Base-by-base conservation (phyloP, 1,140 invertebrate species). In the Copidosoma floridanum region DNA sequence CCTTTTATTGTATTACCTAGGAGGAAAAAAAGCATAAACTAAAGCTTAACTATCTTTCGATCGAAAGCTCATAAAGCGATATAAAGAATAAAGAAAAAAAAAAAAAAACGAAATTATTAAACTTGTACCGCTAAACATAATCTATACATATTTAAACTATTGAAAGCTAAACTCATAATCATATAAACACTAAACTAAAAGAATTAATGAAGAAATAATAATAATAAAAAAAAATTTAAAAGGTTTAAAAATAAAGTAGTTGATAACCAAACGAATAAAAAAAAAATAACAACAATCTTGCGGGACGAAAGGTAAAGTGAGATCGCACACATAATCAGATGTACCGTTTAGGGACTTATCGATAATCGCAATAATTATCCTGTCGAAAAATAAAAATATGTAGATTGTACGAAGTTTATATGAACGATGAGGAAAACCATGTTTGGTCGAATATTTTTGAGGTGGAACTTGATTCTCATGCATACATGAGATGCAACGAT, bases 101-200 rank as follows among this genome's bases (percentile, higher is more conserved):
- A 51, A 48, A 55, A 67, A 63, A 64, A 57, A 60, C 44, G 62
- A 70, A 72, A 70, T 64, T 73, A 77, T 73, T 73, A 72, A 75
- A 75, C 65, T 66, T 76, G 69, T 78, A 77, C 70, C 66, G 68
- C 65, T 80, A 76, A 80, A 75, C 67, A 74, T 76, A 75, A 75
- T 73, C 67, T 75, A 77, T 75, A 76, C 69, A 77, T 78, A 78
- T 75, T 76, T 78, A 78, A 78, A 78, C 68, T 74, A 76, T 75
- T 72, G 69, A 79, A 77, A 67, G 70, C 69, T 78, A 76, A 78
- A 77, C 71, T 73, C 70, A 67, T 78, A 74, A 71, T 77, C 72
- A 68, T 76, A 77, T 70, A 72, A 77, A 77, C 58, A 65, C 59
- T 66, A 73, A 75, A 68, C 71, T 61, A 74, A 72, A n/a, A n/a